Evolutionary conservation across 2,113 vertebrate species (phyloP).

Genomic region (Neogobius melanostomus): DNA sequence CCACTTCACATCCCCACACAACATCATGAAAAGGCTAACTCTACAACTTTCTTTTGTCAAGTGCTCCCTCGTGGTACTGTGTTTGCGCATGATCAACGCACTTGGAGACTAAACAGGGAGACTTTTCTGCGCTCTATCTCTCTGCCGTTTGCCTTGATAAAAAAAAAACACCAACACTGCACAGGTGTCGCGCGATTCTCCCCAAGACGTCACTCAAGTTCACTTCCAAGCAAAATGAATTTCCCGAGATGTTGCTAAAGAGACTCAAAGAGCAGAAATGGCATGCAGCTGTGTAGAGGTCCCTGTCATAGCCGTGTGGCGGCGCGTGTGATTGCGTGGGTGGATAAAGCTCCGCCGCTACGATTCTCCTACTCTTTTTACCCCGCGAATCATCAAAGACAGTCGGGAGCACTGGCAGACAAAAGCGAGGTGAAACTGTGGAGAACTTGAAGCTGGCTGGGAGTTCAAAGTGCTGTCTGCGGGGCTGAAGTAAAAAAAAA

Average conservation of each 20-base stretch:
- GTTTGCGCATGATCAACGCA: constrained; percentile 39
- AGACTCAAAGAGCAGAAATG: constrained; percentile 30
- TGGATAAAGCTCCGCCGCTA: constrained; percentile 43
- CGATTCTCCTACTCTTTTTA: constrained; percentile 34
- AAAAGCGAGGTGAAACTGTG: constrained; percentile 56
- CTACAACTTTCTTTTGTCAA: constrained; percentile 8
- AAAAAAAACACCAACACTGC: constrained; percentile 33
- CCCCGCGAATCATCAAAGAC: constrained; percentile 52
- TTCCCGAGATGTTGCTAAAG: constrained; percentile 38
- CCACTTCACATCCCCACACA: constrained; percentile 7
- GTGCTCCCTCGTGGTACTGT: constrained; percentile 21
- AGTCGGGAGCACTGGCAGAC: constrained; percentile 39
- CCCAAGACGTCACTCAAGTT: constrained; percentile 47
- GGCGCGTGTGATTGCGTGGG: constrained; percentile 35
- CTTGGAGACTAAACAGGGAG: constrained; percentile 26
- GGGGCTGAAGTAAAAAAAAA: constrained; percentile 36
- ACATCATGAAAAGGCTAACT: constrained; percentile 18
- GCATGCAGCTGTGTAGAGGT: constrained; percentile 33
- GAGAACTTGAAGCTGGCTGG: constrained; percentile 41
- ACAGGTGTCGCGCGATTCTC: constrained; percentile 41
- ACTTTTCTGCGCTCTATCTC: constrained; percentile 27
- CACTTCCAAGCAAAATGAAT: constrained; percentile 41
- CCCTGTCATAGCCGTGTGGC: constrained; percentile 24
- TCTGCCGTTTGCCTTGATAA: constrained; percentile 25
- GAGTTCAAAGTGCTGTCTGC: constrained; percentile 53